Evolutionary conservation across 2,888 invertebrate species (phyloP).

Genomic region (Macrophya annulata): DNA sequence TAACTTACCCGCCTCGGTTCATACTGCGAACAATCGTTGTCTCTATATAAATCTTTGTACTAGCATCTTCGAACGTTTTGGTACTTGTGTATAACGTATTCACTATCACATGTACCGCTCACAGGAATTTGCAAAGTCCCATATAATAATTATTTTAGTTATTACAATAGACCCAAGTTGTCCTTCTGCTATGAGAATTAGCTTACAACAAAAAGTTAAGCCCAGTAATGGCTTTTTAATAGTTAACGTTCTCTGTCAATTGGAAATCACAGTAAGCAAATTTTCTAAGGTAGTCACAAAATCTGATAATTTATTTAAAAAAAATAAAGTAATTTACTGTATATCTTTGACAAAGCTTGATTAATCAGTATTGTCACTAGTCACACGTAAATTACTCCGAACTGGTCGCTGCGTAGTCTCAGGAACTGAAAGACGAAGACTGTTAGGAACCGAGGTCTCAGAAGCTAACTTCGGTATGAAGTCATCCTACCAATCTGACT

Average conservation of each 20-base stretch:
- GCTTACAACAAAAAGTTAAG: background rate
- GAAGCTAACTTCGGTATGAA: slow-evolving; percentile 31
- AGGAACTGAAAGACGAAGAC: slow-evolving; percentile 2
- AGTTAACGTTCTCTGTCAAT: background rate
- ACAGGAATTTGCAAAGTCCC: background rate
- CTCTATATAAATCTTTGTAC: background rate
- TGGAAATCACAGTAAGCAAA: background rate
- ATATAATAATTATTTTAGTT: background rate
- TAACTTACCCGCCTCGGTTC: background rate
- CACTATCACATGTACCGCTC: background rate
- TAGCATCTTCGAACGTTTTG: background rate
- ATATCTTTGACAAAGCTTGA: background rate
- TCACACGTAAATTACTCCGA: slow-evolving; percentile 21
- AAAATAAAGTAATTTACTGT: background rate
- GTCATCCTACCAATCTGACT: slow-evolving; percentile 35
- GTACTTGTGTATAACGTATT: background rate
- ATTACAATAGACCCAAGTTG: background rate
- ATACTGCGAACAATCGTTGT: background rate
- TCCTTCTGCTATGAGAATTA: background rate
- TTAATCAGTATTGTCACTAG: slow-evolving; percentile 4
- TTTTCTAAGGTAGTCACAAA: background rate
- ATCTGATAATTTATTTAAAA: background rate
- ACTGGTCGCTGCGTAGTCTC: background rate
- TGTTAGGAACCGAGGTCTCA: slow-evolving; percentile 13
- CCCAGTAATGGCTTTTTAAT: background rate